These are phyloP conservation scores for Cisticola juncidis DNA, from an alignment of 2,113 vertebrate species.

Conservation along the genomic window DNA sequence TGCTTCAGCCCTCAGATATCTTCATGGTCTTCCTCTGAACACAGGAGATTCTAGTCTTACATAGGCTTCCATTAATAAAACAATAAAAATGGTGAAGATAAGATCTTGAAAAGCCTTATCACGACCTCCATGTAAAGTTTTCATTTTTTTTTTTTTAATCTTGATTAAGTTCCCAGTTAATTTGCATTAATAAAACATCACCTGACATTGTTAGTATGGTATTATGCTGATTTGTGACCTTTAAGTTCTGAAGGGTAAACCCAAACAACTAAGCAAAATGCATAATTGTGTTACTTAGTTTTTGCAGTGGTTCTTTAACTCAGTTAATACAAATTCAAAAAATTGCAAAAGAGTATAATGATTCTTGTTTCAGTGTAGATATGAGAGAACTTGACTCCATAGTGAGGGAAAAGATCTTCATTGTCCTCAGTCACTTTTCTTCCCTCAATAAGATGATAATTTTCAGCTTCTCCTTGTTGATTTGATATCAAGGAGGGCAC, in stretches of 20 bases:
- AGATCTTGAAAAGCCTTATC: not conserved
- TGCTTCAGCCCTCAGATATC: not conserved
- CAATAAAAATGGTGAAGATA: not conserved
- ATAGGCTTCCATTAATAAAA: not conserved
- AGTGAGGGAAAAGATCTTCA: not conserved
- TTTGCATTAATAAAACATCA: not conserved
- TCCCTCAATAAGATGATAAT: not conserved
- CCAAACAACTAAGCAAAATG: not conserved
- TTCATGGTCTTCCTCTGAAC: not conserved
- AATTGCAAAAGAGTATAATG: not conserved
- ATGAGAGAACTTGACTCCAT: not conserved
- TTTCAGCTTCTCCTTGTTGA: not conserved
- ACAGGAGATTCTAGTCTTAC: not conserved
- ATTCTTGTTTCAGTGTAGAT: not conserved
- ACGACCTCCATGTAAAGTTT: accelerated
- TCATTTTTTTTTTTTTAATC: not conserved
- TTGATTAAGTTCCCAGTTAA: not conserved
- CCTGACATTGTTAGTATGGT: not conserved
- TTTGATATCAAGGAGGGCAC: not conserved
- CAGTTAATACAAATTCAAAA: not conserved
- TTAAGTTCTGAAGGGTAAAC: not conserved
- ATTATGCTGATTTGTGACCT: not conserved
- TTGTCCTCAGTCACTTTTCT: not conserved
- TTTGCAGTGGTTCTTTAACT: not conserved
- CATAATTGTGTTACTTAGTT: not conserved